phyloP scores from a whole-genome alignment of 2,888 invertebrate genomes.

The Agrotis exclamationis region DNA sequence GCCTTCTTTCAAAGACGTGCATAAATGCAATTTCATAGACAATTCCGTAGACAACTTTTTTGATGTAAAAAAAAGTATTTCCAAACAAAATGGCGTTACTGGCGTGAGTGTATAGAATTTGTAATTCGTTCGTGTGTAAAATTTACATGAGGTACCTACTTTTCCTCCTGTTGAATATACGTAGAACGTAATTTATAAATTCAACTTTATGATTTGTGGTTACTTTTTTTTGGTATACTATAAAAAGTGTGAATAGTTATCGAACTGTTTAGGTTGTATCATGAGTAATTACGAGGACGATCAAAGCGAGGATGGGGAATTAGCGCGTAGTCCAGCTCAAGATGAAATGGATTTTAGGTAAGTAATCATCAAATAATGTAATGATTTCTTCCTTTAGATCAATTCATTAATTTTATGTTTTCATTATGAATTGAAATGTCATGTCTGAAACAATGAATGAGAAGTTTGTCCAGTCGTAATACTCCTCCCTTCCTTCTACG shows the following conservation, averaged over 20 bases:
- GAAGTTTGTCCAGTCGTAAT: not conserved
- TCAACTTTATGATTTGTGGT: constrained; percentile 29
- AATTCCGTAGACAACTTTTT: constrained; percentile 6
- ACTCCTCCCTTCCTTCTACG: not conserved
- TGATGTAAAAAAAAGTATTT: no score
- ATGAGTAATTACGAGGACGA: constrained; percentile 92
- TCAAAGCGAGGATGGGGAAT: constrained; percentile 96
- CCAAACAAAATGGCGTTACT: constrained; percentile 73
- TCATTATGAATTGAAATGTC: constrained; percentile 36
- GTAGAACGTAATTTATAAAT: constrained; percentile 13
- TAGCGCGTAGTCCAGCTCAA: constrained; percentile 94
- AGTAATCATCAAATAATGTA: constrained; percentile 21
- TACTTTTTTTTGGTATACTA: constrained; percentile 21
- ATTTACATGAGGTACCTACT: constrained; percentile 33
- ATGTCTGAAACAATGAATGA: constrained; percentile 33
- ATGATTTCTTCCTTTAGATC: not conserved
- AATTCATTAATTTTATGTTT: not conserved
- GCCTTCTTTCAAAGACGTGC: not conserved
- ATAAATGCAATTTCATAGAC: constrained; percentile 7
- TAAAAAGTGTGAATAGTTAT: constrained; percentile 21
- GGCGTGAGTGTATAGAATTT: constrained; percentile 56
- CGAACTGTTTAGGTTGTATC: constrained; percentile 53
- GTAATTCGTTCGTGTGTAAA: constrained; percentile 38
- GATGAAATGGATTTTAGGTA: constrained; percentile 91
- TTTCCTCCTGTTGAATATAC: constrained; percentile 7